Evolutionary conservation across 2,797 vertebrate genomes (phyloP), one percentile per base, ranked within the genome.

Genomic region (Aldrovandia affinis): DNA sequence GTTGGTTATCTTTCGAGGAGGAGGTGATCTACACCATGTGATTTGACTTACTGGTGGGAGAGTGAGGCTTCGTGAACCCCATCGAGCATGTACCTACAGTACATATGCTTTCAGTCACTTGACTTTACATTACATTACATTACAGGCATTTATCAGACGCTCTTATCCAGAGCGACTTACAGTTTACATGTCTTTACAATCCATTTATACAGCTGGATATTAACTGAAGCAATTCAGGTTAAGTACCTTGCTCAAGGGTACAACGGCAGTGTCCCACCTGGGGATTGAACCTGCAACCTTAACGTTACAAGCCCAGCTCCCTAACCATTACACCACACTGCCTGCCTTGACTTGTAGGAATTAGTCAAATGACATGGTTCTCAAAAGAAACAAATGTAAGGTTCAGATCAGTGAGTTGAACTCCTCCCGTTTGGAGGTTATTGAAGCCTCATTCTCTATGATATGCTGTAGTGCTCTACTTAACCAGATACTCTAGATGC

Each of bases 41-140:
- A 77, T 77, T 47, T 47, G 42, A 73, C 68, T 73, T 77, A 77
- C 39, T n/a, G 39, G 44, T 44, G n/a, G 39, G 36, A 75, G 39
- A 77, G 7, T 47, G 22, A 42, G 73, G 42, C 73, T 25, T 9
- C 8, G 25, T 36, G 25, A 10, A 47, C 42, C 18, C 8, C 36
- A 20, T 39, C 1, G 1, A 18, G 36, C 3, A 70, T 20, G 15
- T 2, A 68, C 30, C 30, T 73, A 22, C 68, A 28, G 68, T 20
- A 20, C 36, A 36, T 73, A 42, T 6, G 25, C 33, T 6, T 73
- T 73, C 25, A 42, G 68, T 39, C 36, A 42, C 68, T 22, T 73
- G 36, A n/a, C n/a, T n/a, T n/a, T n/a, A n/a, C n/a, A n/a, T n/a
- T n/a, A n/a, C n/a, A n/a, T n/a, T n/a, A n/a, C n/a, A n/a, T n/a